These are phyloP conservation scores for Fregata magnificens DNA, from an alignment of 2,113 vertebrate genomes.

Conservation along the genomic window DNA sequence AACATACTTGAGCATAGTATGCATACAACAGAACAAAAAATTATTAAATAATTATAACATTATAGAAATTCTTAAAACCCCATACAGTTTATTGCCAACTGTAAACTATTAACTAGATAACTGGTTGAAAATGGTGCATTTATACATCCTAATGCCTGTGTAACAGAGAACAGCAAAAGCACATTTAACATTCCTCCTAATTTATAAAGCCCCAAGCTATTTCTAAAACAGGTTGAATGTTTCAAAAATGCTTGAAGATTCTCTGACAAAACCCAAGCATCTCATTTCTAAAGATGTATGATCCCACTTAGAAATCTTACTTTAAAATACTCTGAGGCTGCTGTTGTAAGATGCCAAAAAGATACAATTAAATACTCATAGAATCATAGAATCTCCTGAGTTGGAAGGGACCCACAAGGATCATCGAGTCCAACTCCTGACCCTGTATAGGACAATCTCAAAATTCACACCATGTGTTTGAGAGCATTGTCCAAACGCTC, in stretches of 20 bases:
- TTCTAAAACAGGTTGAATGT: not conserved
- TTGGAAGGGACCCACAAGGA: no score
- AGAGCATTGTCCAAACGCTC: no score
- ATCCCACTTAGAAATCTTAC: not conserved
- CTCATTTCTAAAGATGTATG: not conserved
- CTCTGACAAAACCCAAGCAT: not conserved
- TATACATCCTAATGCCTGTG: not conserved
- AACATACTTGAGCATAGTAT: not conserved
- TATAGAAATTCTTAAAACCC: not conserved
- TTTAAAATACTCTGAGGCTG: not conserved
- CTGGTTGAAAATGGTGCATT: not conserved
- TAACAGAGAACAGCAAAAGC: not conserved
- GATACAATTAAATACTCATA: not conserved
- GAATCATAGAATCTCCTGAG: no score
- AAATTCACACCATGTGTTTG: no score
- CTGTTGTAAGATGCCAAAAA: not conserved
- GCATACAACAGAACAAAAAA: not conserved
- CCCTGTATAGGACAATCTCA: no score
- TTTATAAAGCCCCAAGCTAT: not conserved
- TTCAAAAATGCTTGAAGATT: not conserved
- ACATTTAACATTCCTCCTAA: not conserved
- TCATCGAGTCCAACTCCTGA: no score
- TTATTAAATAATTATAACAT: not conserved
- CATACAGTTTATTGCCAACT: not conserved
- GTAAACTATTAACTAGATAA: not conserved